These are phyloP conservation scores for Drosophila subsilvestris DNA, from an alignment of 2,888 invertebrate genomes.

Conservation along the genomic window DNA sequence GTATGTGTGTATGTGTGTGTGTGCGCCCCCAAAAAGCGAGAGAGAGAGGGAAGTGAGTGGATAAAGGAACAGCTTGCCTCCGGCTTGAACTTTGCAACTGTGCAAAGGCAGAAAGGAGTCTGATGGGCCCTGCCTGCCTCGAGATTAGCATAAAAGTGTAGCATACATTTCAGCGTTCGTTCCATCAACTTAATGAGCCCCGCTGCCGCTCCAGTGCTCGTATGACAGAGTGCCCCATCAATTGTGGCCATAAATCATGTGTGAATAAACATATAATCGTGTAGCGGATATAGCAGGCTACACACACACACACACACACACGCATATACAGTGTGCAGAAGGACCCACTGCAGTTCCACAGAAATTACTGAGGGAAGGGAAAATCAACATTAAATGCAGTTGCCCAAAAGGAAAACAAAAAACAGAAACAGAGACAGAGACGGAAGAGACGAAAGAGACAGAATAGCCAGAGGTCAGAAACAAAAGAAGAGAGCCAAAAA, in stretches of 20 bases:
- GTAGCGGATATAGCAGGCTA: not conserved
- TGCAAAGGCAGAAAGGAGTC: not conserved
- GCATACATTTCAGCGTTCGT: conserved; percentile 55
- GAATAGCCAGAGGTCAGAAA: conserved; percentile 20
- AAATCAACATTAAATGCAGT: conserved; percentile 37
- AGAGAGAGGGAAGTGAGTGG: conserved; percentile 1
- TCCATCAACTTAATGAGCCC: conserved; percentile 77
- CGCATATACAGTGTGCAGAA: not conserved
- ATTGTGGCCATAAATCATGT: conserved; percentile 48
- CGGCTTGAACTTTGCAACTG: not conserved
- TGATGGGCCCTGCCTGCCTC: conserved; percentile 22
- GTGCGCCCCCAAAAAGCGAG: conserved; percentile 6
- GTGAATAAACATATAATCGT: conserved; percentile 37
- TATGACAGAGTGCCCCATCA: conserved; percentile 52
- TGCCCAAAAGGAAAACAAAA: not conserved
- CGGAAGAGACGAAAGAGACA: conserved; percentile 20
- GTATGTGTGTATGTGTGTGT: conserved; percentile 30
- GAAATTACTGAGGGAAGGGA: not conserved
- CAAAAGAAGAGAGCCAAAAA: conserved; percentile 13
- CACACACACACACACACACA: too few relatives aligned
- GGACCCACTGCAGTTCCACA: not conserved
- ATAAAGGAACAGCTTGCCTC: not conserved
- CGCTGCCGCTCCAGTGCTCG: conserved; percentile 31
- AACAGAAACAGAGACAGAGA: conserved; percentile 45
- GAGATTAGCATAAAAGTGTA: conserved; percentile 68